A percentile compares a stretch with the other conserved stretches of the same genome.
Evolutionary conservation across 2,888 invertebrate species (phyloP).

Genomic region (Ethmia dodecea): DNA sequence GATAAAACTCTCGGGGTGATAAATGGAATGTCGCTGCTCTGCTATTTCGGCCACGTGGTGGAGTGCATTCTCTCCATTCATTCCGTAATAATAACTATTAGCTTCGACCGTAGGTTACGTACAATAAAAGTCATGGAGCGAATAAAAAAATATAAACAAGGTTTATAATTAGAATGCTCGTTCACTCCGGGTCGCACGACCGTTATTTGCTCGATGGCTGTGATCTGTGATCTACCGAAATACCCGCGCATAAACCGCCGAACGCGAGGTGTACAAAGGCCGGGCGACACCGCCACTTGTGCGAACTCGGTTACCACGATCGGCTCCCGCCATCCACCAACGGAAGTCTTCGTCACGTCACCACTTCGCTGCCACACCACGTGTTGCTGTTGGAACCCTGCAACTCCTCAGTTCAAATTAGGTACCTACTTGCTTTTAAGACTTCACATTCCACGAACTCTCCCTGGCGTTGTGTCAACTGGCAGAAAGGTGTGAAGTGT

Average conservation of each 20-base stretch:
- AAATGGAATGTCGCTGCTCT: slow-evolving; percentile 40
- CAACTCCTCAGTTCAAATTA: neutral
- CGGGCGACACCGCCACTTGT: slow-evolving; percentile 31
- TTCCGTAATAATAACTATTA: slow-evolving; percentile 31
- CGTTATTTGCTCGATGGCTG: slow-evolving; percentile 72
- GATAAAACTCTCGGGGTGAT: slow-evolving; percentile 34
- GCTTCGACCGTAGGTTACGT: slow-evolving; percentile 26
- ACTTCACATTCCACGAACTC: too few relatives aligned
- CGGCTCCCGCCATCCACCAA: slow-evolving; percentile 11
- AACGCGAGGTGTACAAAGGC: slow-evolving; percentile 51
- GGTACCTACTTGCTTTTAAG: neutral
- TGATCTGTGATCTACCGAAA: slow-evolving; percentile 75
- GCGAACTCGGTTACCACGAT: slow-evolving; percentile 33
- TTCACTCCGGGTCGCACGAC: slow-evolving; percentile 73
- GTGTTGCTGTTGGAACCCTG: neutral
- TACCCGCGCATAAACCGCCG: slow-evolving; percentile 64
- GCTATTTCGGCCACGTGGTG: slow-evolving; percentile 72
- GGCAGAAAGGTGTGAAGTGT: too few relatives aligned
- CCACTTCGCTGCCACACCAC: slow-evolving; percentile 14
- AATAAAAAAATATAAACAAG: slow-evolving; percentile 75
- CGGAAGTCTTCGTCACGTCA: neutral
- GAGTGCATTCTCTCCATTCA: too few relatives aligned
- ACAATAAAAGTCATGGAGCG: slow-evolving; percentile 56
- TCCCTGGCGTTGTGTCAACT: too few relatives aligned
- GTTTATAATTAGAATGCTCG: slow-evolving; percentile 74